Evolutionary conservation across 2,888 invertebrate genomes (phyloP).

Genomic region (Apotomis betuletana): DNA sequence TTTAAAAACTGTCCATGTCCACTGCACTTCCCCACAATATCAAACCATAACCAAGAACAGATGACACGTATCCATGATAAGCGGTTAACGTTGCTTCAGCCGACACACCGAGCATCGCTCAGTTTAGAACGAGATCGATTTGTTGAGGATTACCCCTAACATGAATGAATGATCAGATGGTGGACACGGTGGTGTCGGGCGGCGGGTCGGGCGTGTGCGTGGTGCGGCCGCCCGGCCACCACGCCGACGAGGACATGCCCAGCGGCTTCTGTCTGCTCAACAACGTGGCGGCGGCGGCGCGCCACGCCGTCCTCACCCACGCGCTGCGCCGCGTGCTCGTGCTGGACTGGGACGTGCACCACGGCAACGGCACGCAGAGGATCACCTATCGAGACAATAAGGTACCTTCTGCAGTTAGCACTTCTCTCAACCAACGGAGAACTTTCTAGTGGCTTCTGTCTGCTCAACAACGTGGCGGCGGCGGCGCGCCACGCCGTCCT

Average conservation of each 20-base stretch:
- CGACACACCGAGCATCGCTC: too few relatives aligned
- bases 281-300: constrained; percentile 92
- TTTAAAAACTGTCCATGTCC: too few relatives aligned
- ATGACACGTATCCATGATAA: too few relatives aligned
- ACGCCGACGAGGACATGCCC: constrained; percentile 89
- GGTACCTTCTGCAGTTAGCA: constrained; percentile 48
- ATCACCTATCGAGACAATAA: constrained; percentile 88
- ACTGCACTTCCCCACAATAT: too few relatives aligned
- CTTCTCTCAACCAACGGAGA: background rate
- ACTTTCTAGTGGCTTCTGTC: constrained; percentile 92
- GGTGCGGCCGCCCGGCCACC: constrained; percentile 96
- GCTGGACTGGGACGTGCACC: constrained; percentile 98
- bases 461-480: constrained; percentile 93
- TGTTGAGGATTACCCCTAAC: too few relatives aligned
- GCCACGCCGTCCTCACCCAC: constrained; percentile 86
- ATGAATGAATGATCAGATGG: constrained; percentile 64
- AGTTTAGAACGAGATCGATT: too few relatives aligned
- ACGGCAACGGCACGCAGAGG: constrained; percentile 95
- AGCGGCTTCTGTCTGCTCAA: constrained; percentile 97
- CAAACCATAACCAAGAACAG: too few relatives aligned
- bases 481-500: constrained; percentile 90
- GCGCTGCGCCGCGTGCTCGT: constrained; percentile 86
- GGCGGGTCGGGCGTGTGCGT: constrained; percentile 91
- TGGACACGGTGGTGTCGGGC: constrained; percentile 87
- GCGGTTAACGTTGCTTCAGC: too few relatives aligned